phyloP scores from a whole-genome alignment of 2,113 vertebrate genomes.

The Ptilorrhoa leucosticta region DNA sequence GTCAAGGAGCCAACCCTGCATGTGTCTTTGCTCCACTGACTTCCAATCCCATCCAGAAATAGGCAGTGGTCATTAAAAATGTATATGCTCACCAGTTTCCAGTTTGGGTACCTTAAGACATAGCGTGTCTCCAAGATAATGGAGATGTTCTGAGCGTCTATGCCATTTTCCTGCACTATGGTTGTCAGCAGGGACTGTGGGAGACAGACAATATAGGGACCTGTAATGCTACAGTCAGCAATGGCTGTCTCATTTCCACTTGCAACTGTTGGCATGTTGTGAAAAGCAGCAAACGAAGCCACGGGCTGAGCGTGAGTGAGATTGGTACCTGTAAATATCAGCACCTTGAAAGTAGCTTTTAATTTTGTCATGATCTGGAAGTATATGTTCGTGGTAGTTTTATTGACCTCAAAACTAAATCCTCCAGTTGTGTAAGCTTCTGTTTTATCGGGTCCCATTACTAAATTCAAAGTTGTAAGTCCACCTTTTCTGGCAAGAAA shows the following conservation, averaged over 20 bases:
- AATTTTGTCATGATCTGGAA: constrained; percentile 68
- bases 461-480: neutral
- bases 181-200: constrained; percentile 26
- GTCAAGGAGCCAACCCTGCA: constrained; percentile 58
- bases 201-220: constrained; percentile 65
- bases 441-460: constrained; percentile 7
- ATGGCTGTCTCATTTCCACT: neutral
- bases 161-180: neutral
- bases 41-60: constrained; percentile 37
- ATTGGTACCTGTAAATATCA: constrained; percentile 35
- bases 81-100: constrained; percentile 11
- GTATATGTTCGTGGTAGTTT: neutral
- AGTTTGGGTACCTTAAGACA: neutral
- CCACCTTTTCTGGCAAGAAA: constrained; percentile 45
- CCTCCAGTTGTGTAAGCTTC: constrained; percentile 9
- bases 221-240: neutral
- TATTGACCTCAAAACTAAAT: constrained; percentile 53
- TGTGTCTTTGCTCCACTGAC: constrained; percentile 16
- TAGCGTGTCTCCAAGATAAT: constrained; percentile 4
- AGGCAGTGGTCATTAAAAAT: constrained; percentile 63
- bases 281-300: constrained; percentile 31
- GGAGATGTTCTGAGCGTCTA: neutral
- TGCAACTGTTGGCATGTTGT: neutral
- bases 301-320: neutral
- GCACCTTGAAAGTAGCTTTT: constrained; percentile 25